These are phyloP conservation scores for Channallabes apus DNA, from an alignment of 2,797 vertebrate species.

Conservation along the genomic window DNA sequence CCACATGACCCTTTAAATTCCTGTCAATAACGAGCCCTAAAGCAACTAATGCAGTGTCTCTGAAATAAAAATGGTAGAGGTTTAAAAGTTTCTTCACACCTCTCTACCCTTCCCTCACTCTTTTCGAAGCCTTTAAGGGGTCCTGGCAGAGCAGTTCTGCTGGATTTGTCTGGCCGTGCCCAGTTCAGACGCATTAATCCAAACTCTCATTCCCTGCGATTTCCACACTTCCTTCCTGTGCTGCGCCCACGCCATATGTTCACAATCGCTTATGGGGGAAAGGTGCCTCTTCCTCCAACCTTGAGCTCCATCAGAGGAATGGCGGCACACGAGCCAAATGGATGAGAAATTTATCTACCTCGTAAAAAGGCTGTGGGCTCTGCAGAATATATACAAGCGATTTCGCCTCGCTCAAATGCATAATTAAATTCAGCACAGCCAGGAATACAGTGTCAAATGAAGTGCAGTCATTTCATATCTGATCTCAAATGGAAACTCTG, in stretches of 20 bases:
- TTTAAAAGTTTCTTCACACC: constrained; percentile 67
- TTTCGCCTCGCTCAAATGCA: constrained; percentile 44
- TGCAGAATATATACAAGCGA: constrained; percentile 44
- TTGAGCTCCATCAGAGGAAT: constrained; percentile 68
- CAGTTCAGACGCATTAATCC: constrained; percentile 81
- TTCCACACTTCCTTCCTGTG: constrained; percentile 77
- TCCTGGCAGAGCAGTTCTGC: constrained; percentile 67
- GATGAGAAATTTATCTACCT: constrained; percentile 63
- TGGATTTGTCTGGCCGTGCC: constrained; percentile 75
- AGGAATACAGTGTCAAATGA: constrained; percentile 33
- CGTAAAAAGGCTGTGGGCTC: constrained; percentile 53
- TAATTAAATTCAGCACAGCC: constrained; percentile 52
- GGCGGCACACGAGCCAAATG: constrained; percentile 61
- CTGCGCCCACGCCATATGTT: constrained; percentile 65
- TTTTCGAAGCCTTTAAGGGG: constrained; percentile 64
- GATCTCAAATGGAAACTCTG: constrained; percentile 47
- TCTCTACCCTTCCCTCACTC: constrained; percentile 64
- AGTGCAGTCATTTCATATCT: constrained; percentile 35
- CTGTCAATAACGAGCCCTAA: constrained; percentile 48
- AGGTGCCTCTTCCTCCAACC: constrained; percentile 68
- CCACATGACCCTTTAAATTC: constrained; percentile 46
- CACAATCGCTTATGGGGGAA: constrained; percentile 70
- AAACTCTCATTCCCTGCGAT: constrained; percentile 81
- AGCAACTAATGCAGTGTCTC: constrained; percentile 52
- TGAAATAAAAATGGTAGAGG: constrained; percentile 54